phyloP scores from a whole-genome alignment of 2,797 vertebrate genomes.

The Neosalanx taihuensis region DNA sequence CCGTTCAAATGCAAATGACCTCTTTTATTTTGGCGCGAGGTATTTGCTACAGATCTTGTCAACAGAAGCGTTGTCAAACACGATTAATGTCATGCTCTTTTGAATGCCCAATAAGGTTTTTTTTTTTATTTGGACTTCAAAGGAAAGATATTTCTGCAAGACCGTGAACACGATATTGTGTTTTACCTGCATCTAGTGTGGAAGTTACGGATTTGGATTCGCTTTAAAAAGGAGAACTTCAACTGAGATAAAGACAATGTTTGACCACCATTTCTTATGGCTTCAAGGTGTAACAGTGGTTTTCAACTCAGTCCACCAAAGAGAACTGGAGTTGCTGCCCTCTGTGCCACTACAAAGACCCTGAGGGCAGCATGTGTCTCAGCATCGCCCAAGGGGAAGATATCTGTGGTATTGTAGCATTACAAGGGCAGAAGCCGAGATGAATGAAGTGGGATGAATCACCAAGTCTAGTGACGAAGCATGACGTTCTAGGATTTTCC shows the following conservation, averaged over 20 bases:
- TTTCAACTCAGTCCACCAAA: too few species aligned
- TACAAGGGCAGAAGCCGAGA: background rate
- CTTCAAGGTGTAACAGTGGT: too few species aligned
- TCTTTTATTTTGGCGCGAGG: background rate
- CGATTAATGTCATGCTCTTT: background rate
- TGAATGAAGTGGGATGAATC: slow-evolving; percentile 3
- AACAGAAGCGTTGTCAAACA: slow-evolving; percentile 2
- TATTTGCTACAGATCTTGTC: background rate
- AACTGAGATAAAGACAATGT: background rate
- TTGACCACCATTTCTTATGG: too few species aligned
- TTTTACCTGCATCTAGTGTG: background rate
- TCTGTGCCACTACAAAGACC: background rate
- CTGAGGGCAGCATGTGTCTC: background rate
- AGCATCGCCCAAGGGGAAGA: background rate
- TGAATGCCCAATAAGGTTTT: background rate
- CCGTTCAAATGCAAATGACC: slow-evolving; percentile 3
- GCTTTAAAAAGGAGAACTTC: too few species aligned
- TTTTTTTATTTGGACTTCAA: background rate
- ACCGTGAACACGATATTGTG: background rate
- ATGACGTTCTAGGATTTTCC: background rate
- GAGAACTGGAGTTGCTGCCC: background rate
- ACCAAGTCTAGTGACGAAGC: background rate
- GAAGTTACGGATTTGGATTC: background rate
- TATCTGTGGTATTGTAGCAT: background rate
- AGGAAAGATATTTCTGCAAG: background rate